Evolutionary conservation across 2,113 vertebrate species (phyloP).

Genomic region (Dicentrarchus labrax): DNA sequence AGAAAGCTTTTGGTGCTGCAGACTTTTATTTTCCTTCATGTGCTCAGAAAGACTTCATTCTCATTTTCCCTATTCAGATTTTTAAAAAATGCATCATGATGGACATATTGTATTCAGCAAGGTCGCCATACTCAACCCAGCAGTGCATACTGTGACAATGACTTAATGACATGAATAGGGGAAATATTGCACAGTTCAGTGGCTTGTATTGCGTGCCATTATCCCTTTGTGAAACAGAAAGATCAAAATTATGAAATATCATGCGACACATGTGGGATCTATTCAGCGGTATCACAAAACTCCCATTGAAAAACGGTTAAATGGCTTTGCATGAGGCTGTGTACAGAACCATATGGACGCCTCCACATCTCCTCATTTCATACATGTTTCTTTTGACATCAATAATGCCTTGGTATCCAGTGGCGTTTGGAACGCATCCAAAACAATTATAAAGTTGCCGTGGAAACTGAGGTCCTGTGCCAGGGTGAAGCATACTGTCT

Average conservation of each 20-base stretch:
- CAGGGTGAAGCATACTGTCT: constrained; percentile 92
- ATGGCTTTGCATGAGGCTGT: constrained; percentile 81
- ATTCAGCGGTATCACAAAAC: constrained; percentile 79
- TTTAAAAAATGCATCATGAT: constrained; percentile 42
- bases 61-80: constrained; percentile 44
- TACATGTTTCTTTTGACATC: constrained; percentile 94
- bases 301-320: constrained; percentile 76
- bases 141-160: constrained; percentile 76
- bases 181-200: constrained; percentile 75
- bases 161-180: constrained; percentile 75
- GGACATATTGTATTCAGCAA: constrained; percentile 67
- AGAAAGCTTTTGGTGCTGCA: constrained; percentile 8
- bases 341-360: constrained; percentile 85
- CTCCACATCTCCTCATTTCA: constrained; percentile 87
- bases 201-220: constrained; percentile 69
- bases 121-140: constrained; percentile 58
- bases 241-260: constrained; percentile 81
- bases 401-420: constrained; percentile 92
- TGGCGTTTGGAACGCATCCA: constrained; percentile 91
- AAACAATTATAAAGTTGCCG: constrained; percentile 98
- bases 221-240: constrained; percentile 73
- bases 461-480: constrained; percentile 92
- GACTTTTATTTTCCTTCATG: constrained; percentile 39
- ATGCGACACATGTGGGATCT: constrained; percentile 77
- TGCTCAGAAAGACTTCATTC: constrained; percentile 32